Conservation (phyloP, 2,797 vertebrate genomes). For the Neomorphus geoffroyi region DNA sequence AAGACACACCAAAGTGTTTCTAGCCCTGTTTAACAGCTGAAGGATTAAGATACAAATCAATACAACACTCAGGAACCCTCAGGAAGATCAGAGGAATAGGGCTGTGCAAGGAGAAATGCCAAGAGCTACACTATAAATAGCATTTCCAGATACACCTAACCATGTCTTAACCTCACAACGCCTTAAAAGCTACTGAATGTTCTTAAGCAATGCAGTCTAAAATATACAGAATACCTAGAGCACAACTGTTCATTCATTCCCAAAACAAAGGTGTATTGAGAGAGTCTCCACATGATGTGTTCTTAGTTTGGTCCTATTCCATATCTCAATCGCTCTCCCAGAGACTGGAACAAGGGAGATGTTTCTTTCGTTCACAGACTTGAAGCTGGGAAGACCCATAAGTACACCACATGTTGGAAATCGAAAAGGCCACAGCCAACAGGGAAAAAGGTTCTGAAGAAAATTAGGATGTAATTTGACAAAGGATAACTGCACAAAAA, state of each 20-base stretch:
- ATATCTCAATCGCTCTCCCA: accelerated
- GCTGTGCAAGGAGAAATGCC: neutral
- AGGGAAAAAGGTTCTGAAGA: neutral
- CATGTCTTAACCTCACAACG: neutral
- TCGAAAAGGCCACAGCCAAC: accelerated
- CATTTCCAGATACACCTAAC: neutral
- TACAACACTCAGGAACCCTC: neutral
- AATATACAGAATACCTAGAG: neutral
- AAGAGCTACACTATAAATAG: neutral
- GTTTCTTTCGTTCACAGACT: neutral
- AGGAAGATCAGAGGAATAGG: neutral
- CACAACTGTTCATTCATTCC: neutral
- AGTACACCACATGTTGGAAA: accelerated
- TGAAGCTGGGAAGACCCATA: neutral
- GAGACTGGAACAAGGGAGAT: neutral
- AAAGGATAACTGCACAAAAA: neutral
- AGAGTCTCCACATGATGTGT: neutral
- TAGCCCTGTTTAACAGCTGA: neutral
- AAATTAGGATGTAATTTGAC: neutral
- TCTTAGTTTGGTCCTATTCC: neutral
- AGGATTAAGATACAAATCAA: neutral
- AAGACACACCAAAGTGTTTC: neutral
- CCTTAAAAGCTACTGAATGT: neutral
- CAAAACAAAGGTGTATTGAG: neutral
- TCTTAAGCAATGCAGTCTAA: neutral